phyloP scores from a whole-genome alignment of 1,140 invertebrate genomes.

The Triops cancriformis region DNA sequence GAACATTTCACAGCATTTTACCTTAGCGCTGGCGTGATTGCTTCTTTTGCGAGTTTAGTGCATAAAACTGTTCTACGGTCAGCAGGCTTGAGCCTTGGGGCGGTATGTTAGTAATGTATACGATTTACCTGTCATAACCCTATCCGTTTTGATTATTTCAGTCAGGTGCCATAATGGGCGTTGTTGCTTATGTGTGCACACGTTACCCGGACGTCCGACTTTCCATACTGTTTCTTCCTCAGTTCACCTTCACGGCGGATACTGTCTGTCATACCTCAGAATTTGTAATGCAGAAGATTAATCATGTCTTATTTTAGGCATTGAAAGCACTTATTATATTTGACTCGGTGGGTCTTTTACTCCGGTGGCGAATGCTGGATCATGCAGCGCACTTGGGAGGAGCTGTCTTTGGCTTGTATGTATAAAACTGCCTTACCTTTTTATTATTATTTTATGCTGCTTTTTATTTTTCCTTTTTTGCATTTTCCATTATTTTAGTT shows the following conservation, averaged over 20 bases:
- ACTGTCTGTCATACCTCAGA: constrained; percentile 49
- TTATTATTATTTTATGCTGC: constrained; percentile 4
- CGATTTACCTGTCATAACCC: constrained; percentile 14
- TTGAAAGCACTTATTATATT: constrained; percentile 75
- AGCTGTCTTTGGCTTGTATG: constrained; percentile 81
- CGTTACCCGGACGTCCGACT: constrained; percentile 75
- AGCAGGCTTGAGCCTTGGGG: constrained; percentile 72
- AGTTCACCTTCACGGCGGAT: constrained; percentile 75
- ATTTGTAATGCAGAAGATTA: constrained; percentile 17
- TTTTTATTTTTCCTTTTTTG: constrained; percentile 29
- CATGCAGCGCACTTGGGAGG: constrained; percentile 97
- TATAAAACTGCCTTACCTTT: constrained; percentile 26
- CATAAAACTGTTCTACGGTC: constrained; percentile 61
- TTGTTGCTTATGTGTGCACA: constrained; percentile 77
- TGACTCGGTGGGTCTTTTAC: constrained; percentile 67
- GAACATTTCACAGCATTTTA: constrained; percentile 91
- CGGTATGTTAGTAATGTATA: constrained; percentile 55
- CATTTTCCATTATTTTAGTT: neutral
- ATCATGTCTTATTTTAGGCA: constrained; percentile 50
- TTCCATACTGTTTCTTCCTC: constrained; percentile 82
- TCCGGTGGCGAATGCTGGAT: constrained; percentile 89
- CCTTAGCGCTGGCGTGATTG: constrained; percentile 74
- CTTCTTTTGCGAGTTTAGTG: constrained; percentile 74
- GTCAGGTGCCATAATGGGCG: constrained; percentile 88
- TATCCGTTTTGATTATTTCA: constrained; percentile 43